These are phyloP conservation scores for Apoderus coryli DNA, from an alignment of 2,888 invertebrate genomes.

Conservation along the genomic window DNA sequence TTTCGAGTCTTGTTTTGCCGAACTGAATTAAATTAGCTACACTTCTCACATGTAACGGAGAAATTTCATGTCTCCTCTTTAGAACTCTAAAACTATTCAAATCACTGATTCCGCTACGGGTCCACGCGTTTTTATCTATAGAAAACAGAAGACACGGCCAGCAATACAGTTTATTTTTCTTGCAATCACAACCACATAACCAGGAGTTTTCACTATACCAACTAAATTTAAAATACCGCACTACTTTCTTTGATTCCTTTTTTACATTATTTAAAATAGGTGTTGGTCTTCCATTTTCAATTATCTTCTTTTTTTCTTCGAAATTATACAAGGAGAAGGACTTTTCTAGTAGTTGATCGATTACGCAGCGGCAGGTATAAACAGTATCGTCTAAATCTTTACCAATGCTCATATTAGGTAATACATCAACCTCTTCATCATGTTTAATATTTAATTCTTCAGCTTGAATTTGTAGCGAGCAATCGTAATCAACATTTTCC, in stretches of 20 bases:
- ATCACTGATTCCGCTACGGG: conserved; percentile 7
- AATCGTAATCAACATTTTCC: no score
- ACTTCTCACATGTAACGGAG: conserved; percentile 5
- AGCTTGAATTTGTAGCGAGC: no score
- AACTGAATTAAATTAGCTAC: conserved; percentile 5
- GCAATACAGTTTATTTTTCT: conserved; percentile 9
- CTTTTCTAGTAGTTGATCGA: conserved; percentile 1
- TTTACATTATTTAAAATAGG: not conserved
- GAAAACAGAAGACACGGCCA: conserved; percentile 11
- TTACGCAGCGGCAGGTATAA: no score
- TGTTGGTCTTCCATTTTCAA: not conserved
- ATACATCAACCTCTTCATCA: no score
- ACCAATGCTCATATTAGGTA: no score
- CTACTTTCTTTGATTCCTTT: conserved; percentile 1
- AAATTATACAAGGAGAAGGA: conserved; percentile 1
- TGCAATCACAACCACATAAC: conserved; percentile 1
- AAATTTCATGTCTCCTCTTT: conserved; percentile 9
- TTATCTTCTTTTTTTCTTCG: conserved; percentile 3
- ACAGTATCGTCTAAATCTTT: no score
- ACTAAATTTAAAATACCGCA: not conserved
- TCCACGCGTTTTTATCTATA: conserved; percentile 10
- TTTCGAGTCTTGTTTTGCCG: conserved; percentile 8
- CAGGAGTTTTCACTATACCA: conserved; percentile 1
- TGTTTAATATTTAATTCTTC: no score
- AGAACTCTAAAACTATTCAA: conserved; percentile 9